These are phyloP conservation scores for Danio choprae DNA, from an alignment of 2,797 vertebrate species.

Conservation along the genomic window DNA sequence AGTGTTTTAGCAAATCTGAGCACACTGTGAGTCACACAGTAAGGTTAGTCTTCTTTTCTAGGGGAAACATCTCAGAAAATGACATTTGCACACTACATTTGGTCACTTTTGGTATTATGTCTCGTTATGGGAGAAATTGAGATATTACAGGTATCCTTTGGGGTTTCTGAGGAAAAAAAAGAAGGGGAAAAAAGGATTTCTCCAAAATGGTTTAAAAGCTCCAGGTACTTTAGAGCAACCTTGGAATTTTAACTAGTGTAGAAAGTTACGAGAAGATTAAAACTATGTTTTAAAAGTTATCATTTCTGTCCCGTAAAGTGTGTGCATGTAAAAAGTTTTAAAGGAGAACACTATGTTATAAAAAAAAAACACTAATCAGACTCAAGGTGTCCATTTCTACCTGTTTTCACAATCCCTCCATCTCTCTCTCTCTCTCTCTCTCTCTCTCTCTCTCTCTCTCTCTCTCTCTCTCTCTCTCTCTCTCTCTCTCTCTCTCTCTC, in stretches of 20 bases:
- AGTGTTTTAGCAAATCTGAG: no score
- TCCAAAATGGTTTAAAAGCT: slow-evolving; percentile 37
- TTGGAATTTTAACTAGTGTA: slow-evolving; percentile 42
- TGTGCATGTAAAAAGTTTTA: slow-evolving; percentile 34
- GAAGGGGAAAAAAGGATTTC: no score
- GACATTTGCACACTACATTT: neutral
- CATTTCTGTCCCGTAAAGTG: slow-evolving; percentile 8
- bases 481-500: neutral
- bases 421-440: slow-evolving; percentile 46
- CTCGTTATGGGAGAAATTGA: neutral
- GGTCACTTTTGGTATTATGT: neutral
- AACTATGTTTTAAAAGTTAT: slow-evolving; percentile 48
- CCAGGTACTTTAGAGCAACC: slow-evolving; percentile 14
- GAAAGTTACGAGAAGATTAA: slow-evolving; percentile 32
- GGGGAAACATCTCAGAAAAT: neutral
- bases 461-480: slow-evolving; percentile 49
- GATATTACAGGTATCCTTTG: neutral
- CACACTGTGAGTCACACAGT: no score
- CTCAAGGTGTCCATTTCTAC: slow-evolving; percentile 39
- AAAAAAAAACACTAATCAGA: slow-evolving; percentile 18
- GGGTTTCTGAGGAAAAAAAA: neutral
- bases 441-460: neutral
- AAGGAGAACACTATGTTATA: slow-evolving; percentile 45
- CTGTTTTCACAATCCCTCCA: slow-evolving; percentile 6
- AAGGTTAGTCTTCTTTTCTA: neutral